A percentile compares a stretch with the other conserved stretches of the same genome.
These are phyloP conservation scores for Megamerina dolium DNA, from an alignment of 2,888 invertebrate species.

Conservation along the genomic window DNA sequence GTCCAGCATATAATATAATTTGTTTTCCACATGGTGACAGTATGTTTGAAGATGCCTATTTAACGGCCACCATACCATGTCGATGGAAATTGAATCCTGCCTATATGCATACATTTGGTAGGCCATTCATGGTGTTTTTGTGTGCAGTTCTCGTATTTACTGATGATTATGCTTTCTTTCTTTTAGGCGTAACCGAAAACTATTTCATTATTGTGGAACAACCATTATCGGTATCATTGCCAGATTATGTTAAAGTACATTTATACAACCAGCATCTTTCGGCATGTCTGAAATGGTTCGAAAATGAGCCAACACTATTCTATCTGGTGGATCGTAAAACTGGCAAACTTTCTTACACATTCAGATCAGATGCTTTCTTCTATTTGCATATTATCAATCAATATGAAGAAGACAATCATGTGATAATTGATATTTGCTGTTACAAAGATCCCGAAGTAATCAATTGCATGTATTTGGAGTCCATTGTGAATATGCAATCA, in stretches of 20 bases:
- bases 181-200: conserved; percentile 68
- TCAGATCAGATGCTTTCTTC: conserved; percentile 66
- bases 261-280: conserved; percentile 61
- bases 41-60: conserved; percentile 64
- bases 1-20: conserved; percentile 64
- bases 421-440: conserved; percentile 75
- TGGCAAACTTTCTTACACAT: conserved; percentile 55
- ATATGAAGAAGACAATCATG: conserved; percentile 58
- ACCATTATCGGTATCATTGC: conserved; percentile 69
- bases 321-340: conserved; percentile 58
- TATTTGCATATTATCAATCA: conserved; percentile 83
- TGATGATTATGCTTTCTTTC: not conserved
- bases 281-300: conserved; percentile 69
- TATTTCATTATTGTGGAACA: conserved; percentile 87
- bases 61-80: conserved; percentile 66
- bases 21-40: conserved; percentile 59
- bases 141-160: no score
- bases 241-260: conserved; percentile 56
- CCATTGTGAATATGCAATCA: conserved; percentile 71
- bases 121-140: no score
- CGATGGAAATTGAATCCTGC: conserved; percentile 76
- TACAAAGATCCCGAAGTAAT: conserved; percentile 77
- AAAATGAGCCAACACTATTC: conserved; percentile 63
- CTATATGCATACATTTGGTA: conserved; percentile 89
- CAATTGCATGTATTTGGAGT: conserved; percentile 79